phyloP scores from a whole-genome alignment of 37 sponge, comb jelly and placozoan genomes.

The Lycopodina hypogea region DNA sequence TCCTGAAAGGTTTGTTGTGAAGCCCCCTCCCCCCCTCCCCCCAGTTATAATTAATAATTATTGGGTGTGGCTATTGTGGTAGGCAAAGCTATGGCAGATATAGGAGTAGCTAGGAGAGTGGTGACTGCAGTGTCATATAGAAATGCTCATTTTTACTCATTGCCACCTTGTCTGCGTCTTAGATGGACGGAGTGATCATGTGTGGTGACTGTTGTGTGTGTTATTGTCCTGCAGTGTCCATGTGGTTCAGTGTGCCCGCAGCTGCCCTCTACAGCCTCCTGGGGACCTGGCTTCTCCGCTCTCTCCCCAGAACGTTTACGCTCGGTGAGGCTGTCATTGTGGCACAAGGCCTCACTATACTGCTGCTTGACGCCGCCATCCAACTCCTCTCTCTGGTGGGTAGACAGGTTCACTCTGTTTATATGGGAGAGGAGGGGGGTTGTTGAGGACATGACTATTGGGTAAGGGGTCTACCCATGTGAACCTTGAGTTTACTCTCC shows the following conservation, averaged over 20 bases:
- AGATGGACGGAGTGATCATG: neutral
- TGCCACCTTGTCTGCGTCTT: no score
- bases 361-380: conserved; percentile 34
- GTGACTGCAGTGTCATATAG: no score
- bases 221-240: conserved; percentile 14
- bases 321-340: conserved; percentile 57
- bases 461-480: no score
- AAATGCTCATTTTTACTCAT: no score
- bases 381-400: conserved; percentile 44
- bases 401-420: neutral
- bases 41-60: no score
- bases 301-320: conserved; percentile 57
- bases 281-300: conserved; percentile 40
- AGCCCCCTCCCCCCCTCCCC: no score
- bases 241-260: conserved; percentile 7
- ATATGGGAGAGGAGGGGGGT: no score
- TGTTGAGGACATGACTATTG: no score
- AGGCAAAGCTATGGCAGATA: no score
- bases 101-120: no score
- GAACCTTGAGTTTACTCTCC: no score
- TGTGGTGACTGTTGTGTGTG: neutral
- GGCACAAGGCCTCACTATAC: conserved; percentile 52
- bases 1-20: conserved; percentile 17
- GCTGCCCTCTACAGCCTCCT: conserved; percentile 31
- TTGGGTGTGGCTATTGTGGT: no score